Evolutionary conservation across 2,888 invertebrate species (phyloP).

Genomic region (Holacanthella duospinosa): DNA sequence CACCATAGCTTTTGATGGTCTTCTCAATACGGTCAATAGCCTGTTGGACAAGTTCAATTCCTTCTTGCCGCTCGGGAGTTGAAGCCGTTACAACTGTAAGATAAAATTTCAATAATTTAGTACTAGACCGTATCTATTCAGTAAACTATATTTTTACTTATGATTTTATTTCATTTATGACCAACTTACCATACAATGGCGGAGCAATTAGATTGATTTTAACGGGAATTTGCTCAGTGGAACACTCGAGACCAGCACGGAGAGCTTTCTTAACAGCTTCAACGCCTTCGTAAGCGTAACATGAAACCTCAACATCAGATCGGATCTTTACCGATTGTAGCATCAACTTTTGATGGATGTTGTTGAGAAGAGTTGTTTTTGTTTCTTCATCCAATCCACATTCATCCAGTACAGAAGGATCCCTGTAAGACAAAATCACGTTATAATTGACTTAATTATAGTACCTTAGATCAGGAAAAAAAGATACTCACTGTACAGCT

Average conservation of each 20-base stretch:
- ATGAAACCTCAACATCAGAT: constrained; percentile 84
- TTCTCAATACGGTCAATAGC: constrained; percentile 79
- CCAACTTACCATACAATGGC: constrained; percentile 75
- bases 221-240: constrained; percentile 87
- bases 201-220: constrained; percentile 99
- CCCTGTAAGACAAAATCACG: constrained; percentile 50
- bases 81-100: constrained; percentile 93
- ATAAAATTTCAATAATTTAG: no score
- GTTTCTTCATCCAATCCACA: constrained; percentile 87
- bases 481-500: constrained; percentile 77
- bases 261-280: constrained; percentile 94
- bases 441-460: constrained; percentile 8
- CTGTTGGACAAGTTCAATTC: constrained; percentile 74
- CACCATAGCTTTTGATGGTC: constrained; percentile 70
- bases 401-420: constrained; percentile 88
- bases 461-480: background rate
- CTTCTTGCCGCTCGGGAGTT: constrained; percentile 90
- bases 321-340: constrained; percentile 95
- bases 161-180: no score
- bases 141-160: constrained; percentile 9
- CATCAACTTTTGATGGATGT: constrained; percentile 90
- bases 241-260: constrained; percentile 75
- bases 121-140: no score
- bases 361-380: constrained; percentile 79
- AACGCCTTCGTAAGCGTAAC: constrained; percentile 95